Percentiles rank a stretch among this genome's conserved stretches.
These are phyloP conservation scores for Percina caprodes DNA, from an alignment of 2,113 vertebrate species.

Conservation along the genomic window DNA sequence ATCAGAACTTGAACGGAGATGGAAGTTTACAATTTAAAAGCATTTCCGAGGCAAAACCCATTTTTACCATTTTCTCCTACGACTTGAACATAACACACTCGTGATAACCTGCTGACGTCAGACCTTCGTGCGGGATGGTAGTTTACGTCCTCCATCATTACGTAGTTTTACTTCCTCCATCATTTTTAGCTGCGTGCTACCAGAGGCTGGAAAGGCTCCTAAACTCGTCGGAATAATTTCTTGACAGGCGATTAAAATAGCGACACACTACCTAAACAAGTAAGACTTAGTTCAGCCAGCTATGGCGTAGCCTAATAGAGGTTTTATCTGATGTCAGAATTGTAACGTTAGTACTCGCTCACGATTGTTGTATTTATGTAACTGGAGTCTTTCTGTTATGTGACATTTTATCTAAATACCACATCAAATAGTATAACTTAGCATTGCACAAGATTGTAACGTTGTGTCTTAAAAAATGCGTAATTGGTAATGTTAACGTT, in stretches of 20 bases:
- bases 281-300: constrained; percentile 1
- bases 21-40: background rate
- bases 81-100: background rate
- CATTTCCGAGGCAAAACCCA: rapidly evolving
- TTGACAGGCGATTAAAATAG: background rate
- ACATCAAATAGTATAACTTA: background rate
- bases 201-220: background rate
- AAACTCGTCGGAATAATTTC: background rate
- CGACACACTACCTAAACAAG: constrained; percentile 14
- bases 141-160: too few relatives aligned
- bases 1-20: background rate
- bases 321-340: background rate
- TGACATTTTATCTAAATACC: background rate
- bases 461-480: background rate
- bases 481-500: too few relatives aligned
- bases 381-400: background rate
- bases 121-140: rapidly evolving
- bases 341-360: background rate
- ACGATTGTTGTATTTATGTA: background rate
- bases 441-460: too few relatives aligned
- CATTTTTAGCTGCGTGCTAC: background rate
- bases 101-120: constrained; percentile 25
- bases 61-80: background rate
- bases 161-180: constrained; percentile 47
- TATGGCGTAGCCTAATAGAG: too few relatives aligned